Evolutionary conservation across 1,140 invertebrate genomes (phyloP).

Genomic region (Aphelenchoides besseyi): DNA sequence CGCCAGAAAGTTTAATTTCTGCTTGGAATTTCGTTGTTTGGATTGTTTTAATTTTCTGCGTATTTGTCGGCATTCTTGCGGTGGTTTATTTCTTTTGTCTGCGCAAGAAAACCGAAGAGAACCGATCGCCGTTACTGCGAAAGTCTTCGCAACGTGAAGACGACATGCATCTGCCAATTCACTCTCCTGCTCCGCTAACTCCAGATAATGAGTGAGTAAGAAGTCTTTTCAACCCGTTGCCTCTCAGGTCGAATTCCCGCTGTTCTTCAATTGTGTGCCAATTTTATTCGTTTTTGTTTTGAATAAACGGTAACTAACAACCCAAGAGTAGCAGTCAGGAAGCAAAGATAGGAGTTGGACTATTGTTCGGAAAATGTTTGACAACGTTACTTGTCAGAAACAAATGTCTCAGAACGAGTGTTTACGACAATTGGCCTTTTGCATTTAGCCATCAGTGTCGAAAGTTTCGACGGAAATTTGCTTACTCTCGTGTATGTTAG

Average conservation of each 20-base stretch:
- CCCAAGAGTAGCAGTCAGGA: neutral
- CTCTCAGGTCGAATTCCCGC: neutral
- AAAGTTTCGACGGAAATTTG: neutral
- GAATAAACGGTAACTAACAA: neutral
- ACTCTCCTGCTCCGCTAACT: neutral
- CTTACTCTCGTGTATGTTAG: slow-evolving; percentile 1
- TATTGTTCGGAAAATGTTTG: too few relatives aligned
- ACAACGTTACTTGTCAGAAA: too few relatives aligned
- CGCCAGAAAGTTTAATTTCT: neutral
- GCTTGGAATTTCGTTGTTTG: slow-evolving; percentile 14
- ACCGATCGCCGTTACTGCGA: neutral
- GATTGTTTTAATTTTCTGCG: neutral
- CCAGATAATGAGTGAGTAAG: too few relatives aligned
- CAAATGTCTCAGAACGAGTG: too few relatives aligned
- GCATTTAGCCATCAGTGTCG: neutral
- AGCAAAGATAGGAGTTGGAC: too few relatives aligned
- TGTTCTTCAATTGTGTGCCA: neutral
- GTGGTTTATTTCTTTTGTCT: neutral
- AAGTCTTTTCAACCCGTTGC: too few relatives aligned
- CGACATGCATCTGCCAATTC: neutral
- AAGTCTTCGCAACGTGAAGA: slow-evolving; percentile 16
- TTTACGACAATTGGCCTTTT: neutral
- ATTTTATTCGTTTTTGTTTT: neutral
- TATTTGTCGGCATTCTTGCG: neutral
- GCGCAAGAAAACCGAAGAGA: neutral